A percentile compares a stretch with the other conserved stretches of the same genome.
Conservation (phyloP, 2,113 vertebrate species). For the Ciconia maguari region DNA sequence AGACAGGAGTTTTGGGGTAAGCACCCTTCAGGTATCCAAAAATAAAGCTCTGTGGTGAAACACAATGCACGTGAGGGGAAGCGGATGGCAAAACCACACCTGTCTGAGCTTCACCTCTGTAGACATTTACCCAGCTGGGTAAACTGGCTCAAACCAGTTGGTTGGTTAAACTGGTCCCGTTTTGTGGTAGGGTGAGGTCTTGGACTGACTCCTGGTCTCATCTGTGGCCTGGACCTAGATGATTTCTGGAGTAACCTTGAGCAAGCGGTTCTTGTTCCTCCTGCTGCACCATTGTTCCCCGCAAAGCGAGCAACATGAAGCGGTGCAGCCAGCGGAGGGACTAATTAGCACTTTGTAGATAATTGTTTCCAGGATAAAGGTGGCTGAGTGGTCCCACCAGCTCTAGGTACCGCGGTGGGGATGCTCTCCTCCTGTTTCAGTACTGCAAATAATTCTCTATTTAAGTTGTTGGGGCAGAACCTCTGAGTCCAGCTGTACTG, state of each 20-base stretch:
- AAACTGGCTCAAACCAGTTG: fast-evolving
- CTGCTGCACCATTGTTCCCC: background rate
- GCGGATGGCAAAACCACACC: background rate
- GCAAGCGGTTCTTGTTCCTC: background rate
- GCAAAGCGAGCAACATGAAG: fast-evolving
- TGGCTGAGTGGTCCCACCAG: background rate
- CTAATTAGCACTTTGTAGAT: background rate
- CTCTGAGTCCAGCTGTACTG: background rate
- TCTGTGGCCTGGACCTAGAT: background rate
- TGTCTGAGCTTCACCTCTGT: background rate
- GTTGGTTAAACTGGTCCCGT: background rate
- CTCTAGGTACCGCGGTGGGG: fast-evolving
- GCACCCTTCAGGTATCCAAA: too few species aligned
- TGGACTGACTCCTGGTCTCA: background rate
- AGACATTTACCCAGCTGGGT: background rate
- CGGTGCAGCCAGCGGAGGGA: background rate
- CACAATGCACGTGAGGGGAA: fast-evolving
- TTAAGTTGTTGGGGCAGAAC: background rate
- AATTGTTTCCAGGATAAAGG: background rate
- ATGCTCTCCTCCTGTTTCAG: background rate
- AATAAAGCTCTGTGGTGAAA: background rate
- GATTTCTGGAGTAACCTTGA: background rate
- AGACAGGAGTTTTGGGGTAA: fast-evolving
- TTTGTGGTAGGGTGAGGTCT: fast-evolving
- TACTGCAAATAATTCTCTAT: background rate